A percentile compares a stretch with the other conserved stretches of the same genome.
These are phyloP conservation scores for Gila orcuttii DNA, from an alignment of 2,113 vertebrate species.

Conservation along the genomic window DNA sequence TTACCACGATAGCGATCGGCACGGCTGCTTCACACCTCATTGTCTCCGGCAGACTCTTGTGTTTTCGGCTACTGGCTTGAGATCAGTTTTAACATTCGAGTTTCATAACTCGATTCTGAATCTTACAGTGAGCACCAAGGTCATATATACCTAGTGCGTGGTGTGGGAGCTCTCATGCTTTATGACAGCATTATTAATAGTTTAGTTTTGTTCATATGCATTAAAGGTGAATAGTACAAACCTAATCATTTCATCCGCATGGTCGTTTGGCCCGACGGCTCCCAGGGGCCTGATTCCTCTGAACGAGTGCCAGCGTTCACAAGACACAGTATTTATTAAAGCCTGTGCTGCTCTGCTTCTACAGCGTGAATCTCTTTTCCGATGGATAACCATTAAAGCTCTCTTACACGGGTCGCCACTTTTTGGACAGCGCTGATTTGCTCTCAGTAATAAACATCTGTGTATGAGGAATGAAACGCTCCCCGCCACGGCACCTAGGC, in stretches of 20 bases:
- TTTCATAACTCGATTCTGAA: not conserved
- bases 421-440: not conserved
- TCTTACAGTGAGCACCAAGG: not conserved
- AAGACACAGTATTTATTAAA: slow-evolving; percentile 1
- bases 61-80: not conserved
- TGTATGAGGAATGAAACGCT: not conserved
- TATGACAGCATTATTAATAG: not conserved
- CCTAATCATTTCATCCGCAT: not conserved
- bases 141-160: not conserved
- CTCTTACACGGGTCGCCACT: not conserved
- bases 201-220: not conserved
- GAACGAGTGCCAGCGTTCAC: not conserved
- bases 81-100: not conserved
- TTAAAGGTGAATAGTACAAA: not conserved
- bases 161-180: not conserved
- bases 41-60: not conserved
- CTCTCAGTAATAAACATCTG: not conserved
- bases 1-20: slow-evolving; percentile 5
- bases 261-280: not conserved
- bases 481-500: not conserved
- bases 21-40: not conserved
- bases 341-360: not conserved
- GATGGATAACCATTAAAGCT: slow-evolving; percentile 8
- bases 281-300: slow-evolving; percentile 5
- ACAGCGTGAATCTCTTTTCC: not conserved